Base-by-base conservation (phyloP, 2,888 invertebrate species). In the Congeria kusceri region DNA sequence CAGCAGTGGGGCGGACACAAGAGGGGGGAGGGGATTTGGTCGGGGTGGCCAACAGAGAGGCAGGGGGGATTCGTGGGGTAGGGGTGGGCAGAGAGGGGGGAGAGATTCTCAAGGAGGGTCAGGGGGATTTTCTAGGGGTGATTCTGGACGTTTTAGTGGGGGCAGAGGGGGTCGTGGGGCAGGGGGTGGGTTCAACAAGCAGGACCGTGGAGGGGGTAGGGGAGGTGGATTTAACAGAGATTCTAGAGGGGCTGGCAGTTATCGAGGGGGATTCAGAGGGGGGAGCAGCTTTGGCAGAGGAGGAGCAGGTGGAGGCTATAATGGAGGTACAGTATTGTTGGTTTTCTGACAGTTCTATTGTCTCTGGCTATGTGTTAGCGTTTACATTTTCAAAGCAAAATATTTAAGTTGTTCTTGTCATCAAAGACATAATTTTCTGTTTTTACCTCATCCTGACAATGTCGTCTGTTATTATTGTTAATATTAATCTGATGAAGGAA, bases 51-150 rank as follows among this genome's bases (percentile, higher is more conserved):
- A 39, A 39, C 71, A 80, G 27, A 77, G 85, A 23, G 73, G 86
- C 28, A 68, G 87, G 11, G 81, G 84, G 28, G 66, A 81, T 11
- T 65, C 59, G 39, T n/a, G n/a, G 15, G 61, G 70, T 25, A 20
- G 61, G 70, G 28, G 80, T 78, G 2, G 77, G 69, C 28, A 80
- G 82, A 27, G 68, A 71, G 11, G 44, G 81, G 0, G 77, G 83
- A 15, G 71, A 83, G 11, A 59, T 23, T 23, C 75, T 58, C 70
- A 82, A 18, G 74, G 82, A n/a, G 78, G 85, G 15, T 72, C 75
- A 39, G 80, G 86, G 32, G 78, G 64, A 94, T n/a, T 93, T 94
- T n/a, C n/a, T n/a, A n/a, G n/a, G n/a, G n/a, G n/a, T n/a, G 25
- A 93, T 20, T 63, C 88, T 9, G 82, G 87, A 20, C 64, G 82